Evolutionary conservation across 2,888 invertebrate genomes (phyloP), one percentile per base, ranked within the genome.

Genomic region (Ischnura elegans): DNA sequence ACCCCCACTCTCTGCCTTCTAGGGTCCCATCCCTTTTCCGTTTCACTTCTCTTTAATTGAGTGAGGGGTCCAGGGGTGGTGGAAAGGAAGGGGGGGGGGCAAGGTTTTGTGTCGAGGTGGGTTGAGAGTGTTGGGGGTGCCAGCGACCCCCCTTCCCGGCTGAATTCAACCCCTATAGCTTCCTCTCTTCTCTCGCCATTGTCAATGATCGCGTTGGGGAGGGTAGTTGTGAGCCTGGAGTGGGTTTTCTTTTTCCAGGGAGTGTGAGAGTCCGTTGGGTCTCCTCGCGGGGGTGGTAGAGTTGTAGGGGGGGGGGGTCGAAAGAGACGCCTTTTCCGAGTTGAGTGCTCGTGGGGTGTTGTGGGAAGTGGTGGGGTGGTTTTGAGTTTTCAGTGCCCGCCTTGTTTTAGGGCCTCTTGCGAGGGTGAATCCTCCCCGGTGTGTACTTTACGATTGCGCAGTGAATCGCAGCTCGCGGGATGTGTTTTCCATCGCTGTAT

Each of bases 11-110:
- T 16, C 76, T 76, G 13, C 76, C 61, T n/a, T 5, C 61, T 10
- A 16, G 3, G n/a, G 29, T 10, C 76, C 76, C 76, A 25, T 76
- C 76, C 76, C 76, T 76, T 51, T 76, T 76, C 76, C 76, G 76
- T 76, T 76, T 76, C 76, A 76, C 76, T 76, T 76, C 76, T 29
- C 76, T 76, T 76, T 76, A 76, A 76, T 76, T 76, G 76, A 76
- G 76, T 76, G 76, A 36, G 36, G 76, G n/a, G 76, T 29, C 16
- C 4, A 29, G 66, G n/a, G 66, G 36, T 29, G 66, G 29, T 29
- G 76, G 0, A 36, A 10, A n/a, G 76, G 66, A 5, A n/a, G 66
- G 66, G n/a, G 66, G 36, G 66, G 66, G 29, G 76, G 76, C 0
- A 36, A 10, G 76, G 76, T 13, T 13, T 13, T 76, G 76, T 21